These are phyloP conservation scores for Spongilla lacustris DNA, from an alignment of 37 sponge, comb jelly and placozoan species.

Conservation along the genomic window DNA sequence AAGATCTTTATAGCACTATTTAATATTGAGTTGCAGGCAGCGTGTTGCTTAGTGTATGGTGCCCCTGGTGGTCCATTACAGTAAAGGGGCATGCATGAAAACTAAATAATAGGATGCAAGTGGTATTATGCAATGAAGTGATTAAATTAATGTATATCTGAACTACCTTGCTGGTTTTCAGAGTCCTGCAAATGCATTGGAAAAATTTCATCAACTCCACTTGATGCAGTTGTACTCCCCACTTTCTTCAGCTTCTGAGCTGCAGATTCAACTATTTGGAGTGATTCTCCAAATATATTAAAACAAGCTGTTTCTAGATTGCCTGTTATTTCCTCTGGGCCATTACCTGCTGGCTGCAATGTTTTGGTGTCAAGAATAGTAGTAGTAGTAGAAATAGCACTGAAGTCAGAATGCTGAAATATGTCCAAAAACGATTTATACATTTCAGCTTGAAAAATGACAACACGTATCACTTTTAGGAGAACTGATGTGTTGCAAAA, in stretches of 20 bases:
- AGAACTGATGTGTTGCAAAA: constrained; percentile 5
- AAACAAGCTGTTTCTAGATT: neutral
- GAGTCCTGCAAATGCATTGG: too few species aligned
- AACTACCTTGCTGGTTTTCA: too few species aligned
- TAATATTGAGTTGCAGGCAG: too few species aligned
- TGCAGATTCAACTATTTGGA: neutral
- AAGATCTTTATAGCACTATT: too few species aligned
- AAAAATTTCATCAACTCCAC: too few species aligned
- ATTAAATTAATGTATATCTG: too few species aligned
- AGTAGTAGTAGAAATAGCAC: neutral
- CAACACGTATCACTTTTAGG: constrained; percentile 20
- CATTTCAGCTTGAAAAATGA: constrained; percentile 17
- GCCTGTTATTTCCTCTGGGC: neutral
- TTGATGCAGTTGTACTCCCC: too few species aligned
- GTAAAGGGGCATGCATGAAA: too few species aligned
- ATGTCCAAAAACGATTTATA: constrained; percentile 16
- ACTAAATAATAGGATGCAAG: too few species aligned
- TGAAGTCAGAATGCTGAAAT: neutral
- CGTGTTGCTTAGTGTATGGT: too few species aligned
- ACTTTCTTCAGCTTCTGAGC: neutral
- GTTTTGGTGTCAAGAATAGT: neutral
- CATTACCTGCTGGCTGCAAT: neutral
- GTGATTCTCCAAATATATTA: neutral
- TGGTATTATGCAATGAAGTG: too few species aligned
- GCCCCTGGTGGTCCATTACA: too few species aligned